Evolutionary conservation across 2,888 invertebrate species (phyloP).

Genomic region (Catocala nupta): DNA sequence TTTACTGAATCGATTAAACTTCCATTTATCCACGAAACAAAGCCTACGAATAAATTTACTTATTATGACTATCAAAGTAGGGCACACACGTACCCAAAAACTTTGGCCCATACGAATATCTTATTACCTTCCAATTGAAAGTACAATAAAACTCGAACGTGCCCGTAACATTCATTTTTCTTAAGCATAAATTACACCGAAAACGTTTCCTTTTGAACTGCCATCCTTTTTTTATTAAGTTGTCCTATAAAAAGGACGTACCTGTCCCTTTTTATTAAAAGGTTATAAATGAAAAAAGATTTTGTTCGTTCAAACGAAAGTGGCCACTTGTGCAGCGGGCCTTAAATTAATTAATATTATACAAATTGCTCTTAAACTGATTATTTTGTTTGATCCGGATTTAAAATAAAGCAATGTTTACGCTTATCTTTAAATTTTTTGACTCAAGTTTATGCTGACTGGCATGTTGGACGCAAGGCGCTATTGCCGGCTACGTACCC

Average conservation of each 20-base stretch:
- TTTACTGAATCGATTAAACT: too few species aligned
- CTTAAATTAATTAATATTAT: slow-evolving; percentile 60
- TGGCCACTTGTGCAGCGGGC: slow-evolving; percentile 54
- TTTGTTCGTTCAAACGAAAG: slow-evolving; percentile 53
- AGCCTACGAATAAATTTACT: slow-evolving; percentile 8
- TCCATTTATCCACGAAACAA: background rate
- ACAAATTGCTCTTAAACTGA: slow-evolving; percentile 47
- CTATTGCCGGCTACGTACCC: too few species aligned
- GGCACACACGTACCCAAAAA: slow-evolving; percentile 27
- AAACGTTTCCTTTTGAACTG: slow-evolving; percentile 60
- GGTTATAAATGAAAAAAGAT: slow-evolving; percentile 62
- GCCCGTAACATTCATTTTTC: slow-evolving; percentile 66
- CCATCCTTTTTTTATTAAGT: slow-evolving; percentile 65
- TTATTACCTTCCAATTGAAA: slow-evolving; percentile 55
- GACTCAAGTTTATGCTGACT: slow-evolving; percentile 34
- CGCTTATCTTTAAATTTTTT: slow-evolving; percentile 37
- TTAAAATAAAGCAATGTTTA: slow-evolving; percentile 42
- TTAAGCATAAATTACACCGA: slow-evolving; percentile 67
- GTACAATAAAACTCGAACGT: slow-evolving; percentile 75
- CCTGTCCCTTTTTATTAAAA: slow-evolving; percentile 63
- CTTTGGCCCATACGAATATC: slow-evolving; percentile 45
- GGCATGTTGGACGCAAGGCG: background rate
- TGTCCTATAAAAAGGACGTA: slow-evolving; percentile 56
- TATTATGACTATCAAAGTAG: slow-evolving; percentile 29
- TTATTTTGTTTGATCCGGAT: slow-evolving; percentile 47